These are phyloP conservation scores for Philotrypesis tridentata DNA, from an alignment of 1,140 invertebrate genomes.

Conservation along the genomic window DNA sequence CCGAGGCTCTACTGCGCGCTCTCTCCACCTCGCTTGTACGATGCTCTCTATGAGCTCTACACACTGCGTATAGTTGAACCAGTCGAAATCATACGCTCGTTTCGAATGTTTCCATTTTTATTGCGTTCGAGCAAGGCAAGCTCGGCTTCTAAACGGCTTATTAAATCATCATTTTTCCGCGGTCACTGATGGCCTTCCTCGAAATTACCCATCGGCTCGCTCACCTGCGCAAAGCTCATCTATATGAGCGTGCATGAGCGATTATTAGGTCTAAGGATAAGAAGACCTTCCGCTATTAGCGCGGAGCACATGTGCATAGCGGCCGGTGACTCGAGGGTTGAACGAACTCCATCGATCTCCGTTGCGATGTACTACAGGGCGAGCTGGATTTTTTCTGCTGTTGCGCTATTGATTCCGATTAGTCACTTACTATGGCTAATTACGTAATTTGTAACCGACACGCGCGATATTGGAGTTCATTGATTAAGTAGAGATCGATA, in stretches of 20 bases:
- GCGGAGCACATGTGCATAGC: too few relatives aligned
- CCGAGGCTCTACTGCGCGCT: neutral
- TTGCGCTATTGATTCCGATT: neutral
- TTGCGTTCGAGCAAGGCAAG: too few relatives aligned
- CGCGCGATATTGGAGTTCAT: neutral
- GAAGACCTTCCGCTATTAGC: constrained; percentile 34
- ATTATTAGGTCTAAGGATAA: constrained; percentile 49
- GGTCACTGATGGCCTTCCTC: constrained; percentile 1
- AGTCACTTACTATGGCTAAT: constrained; percentile 7
- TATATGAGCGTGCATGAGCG: constrained; percentile 32
- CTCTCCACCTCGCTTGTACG: too few relatives aligned
- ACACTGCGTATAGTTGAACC: neutral
- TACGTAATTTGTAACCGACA: constrained; percentile 12
- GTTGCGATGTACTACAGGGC: neutral
- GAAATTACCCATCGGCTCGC: neutral
- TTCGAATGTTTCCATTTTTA: too few relatives aligned
- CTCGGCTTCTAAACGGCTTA: too few relatives aligned
- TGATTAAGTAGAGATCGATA: neutral
- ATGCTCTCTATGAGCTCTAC: neutral
- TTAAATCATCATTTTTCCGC: constrained; percentile 31
- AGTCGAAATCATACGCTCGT: too few relatives aligned
- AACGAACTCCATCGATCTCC: constrained; percentile 16
- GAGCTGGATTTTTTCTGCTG: neutral
- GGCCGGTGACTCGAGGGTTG: neutral
- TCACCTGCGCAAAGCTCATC: constrained; percentile 26